Base-by-base conservation (phyloP, 1,140 invertebrate genomes). In the Eupeodes corollae region DNA sequence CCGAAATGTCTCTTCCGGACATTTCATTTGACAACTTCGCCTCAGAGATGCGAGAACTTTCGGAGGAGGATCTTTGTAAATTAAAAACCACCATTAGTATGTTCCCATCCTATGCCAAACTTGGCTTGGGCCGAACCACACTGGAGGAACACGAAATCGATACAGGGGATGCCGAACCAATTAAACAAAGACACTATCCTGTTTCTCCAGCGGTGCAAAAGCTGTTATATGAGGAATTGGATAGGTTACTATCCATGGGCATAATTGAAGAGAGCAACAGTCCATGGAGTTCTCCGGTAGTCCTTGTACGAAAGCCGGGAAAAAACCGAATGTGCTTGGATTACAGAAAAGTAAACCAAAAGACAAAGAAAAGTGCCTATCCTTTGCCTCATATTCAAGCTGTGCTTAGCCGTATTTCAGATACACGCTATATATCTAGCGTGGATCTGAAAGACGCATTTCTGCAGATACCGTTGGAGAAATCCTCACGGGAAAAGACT, bases 401-500 rank as follows among this genome's bases (percentile, higher is more conserved):
- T 10, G 49, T 56, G 8, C 15, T 53, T 3, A 48, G 48, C 44
- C 37, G 49, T 2, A 40, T 58, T 3, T 33, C 21, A 5, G 50
- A 49, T 10, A 53, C 58, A 1, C 33, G 35, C 10, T 61, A 45
- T 44, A 46, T 67, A 48, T n/a, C n/a, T n/a, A n/a, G n/a, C n/a
- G n/a, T n/a, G n/a, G n/a, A n/a, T n/a, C n/a, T n/a, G n/a, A n/a
- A 48, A n/a, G 51, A 59, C n/a, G 66, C 60, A 1, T 68, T 57
- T 47, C 56, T 38, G 42, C 52, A 56, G 41, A 55, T 55, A 13
- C 47, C 50, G 11, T 48, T 55, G 15, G 38, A 30, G 3, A 19
- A 44, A 18, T 19, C 18, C 11, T 55, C 56, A 26, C 35, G 46
- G 35, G 57, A 55, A 48, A 58, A 60, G 40, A 73, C 71, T 1